Evolutionary conservation across 1,140 invertebrate genomes (phyloP).

Genomic region (Drepana arcuata): DNA sequence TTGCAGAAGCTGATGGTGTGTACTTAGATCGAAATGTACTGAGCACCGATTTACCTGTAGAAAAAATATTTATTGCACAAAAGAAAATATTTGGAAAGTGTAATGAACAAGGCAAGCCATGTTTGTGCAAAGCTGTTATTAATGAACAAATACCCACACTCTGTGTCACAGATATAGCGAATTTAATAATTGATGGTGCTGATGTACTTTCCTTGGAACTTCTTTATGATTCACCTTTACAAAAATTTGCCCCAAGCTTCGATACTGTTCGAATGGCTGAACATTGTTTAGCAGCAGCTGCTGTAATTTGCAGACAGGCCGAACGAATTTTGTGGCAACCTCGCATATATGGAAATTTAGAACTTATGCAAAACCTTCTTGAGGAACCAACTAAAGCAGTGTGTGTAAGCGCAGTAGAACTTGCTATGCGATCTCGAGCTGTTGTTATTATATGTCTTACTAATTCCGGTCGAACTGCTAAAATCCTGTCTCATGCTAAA

Average conservation of each 20-base stretch:
- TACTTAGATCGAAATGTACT: constrained; percentile 79
- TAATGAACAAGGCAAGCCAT: constrained; percentile 72
- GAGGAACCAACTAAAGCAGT: constrained; percentile 80
- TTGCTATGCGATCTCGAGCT: constrained; percentile 78
- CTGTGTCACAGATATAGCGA: constrained; percentile 76
- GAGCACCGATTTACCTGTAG: constrained; percentile 80
- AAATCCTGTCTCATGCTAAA: constrained; percentile 79
- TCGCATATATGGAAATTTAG: constrained; percentile 41
- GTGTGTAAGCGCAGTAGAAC: constrained; percentile 84
- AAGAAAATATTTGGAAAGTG: constrained; percentile 80
- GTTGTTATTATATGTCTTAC: constrained; percentile 81
- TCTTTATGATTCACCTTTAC: constrained; percentile 75
- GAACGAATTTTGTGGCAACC: constrained; percentile 74
- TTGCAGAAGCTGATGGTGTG: constrained; percentile 77
- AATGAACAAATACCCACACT: constrained; percentile 74
- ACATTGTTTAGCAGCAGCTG: constrained; percentile 76
- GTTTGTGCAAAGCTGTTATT: constrained; percentile 78
- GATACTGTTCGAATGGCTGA: constrained; percentile 55
- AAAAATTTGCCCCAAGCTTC: constrained; percentile 66
- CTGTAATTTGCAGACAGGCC: constrained; percentile 77
- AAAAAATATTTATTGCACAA: constrained; percentile 85
- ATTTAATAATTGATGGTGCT: constrained; percentile 79
- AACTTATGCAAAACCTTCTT: constrained; percentile 40
- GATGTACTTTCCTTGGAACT: constrained; percentile 76
- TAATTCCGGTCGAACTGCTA: constrained; percentile 80